These are phyloP conservation scores for Danio albolineatus DNA, from an alignment of 2,797 vertebrate genomes.

Conservation along the genomic window DNA sequence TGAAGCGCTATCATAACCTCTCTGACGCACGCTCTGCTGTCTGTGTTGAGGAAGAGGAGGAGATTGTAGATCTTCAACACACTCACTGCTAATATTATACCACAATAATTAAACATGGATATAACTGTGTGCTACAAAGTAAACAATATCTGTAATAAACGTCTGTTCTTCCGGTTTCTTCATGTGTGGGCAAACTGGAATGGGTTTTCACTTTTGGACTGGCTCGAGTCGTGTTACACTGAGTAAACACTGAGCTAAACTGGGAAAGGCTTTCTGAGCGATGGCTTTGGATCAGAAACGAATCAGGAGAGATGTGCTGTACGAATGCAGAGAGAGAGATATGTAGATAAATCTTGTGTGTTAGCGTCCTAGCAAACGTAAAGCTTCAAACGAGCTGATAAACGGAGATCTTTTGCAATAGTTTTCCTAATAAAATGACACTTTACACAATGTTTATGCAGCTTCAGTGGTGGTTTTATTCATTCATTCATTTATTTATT, in stretches of 20 bases:
- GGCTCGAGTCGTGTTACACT: slow-evolving; percentile 18
- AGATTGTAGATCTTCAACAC: neutral
- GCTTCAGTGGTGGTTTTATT: neutral
- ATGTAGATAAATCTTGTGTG: too few relatives aligned
- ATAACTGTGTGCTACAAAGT: neutral
- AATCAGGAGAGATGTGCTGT: neutral
- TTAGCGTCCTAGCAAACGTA: neutral
- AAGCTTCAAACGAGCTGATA: neutral
- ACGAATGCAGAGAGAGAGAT: too few relatives aligned
- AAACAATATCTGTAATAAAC: neutral
- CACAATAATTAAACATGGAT: too few relatives aligned
- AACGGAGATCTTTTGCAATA: neutral
- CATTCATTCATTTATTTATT: too few relatives aligned
- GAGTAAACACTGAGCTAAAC: slow-evolving; percentile 36
- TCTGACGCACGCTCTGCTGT: neutral
- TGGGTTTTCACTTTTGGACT: neutral
- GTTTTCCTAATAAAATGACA: neutral
- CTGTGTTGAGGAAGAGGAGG: slow-evolving; percentile 21
- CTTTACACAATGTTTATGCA: neutral
- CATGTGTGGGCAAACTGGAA: neutral
- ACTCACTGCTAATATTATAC: neutral
- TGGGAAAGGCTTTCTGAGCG: neutral
- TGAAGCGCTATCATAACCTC: too few relatives aligned
- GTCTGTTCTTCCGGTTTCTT: neutral
- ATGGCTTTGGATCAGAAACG: slow-evolving; percentile 3